A percentile compares a stretch with the other conserved stretches of the same genome.
These are phyloP conservation scores for Euspilapteryx auroguttella DNA, from an alignment of 2,888 invertebrate species.

Conservation along the genomic window DNA sequence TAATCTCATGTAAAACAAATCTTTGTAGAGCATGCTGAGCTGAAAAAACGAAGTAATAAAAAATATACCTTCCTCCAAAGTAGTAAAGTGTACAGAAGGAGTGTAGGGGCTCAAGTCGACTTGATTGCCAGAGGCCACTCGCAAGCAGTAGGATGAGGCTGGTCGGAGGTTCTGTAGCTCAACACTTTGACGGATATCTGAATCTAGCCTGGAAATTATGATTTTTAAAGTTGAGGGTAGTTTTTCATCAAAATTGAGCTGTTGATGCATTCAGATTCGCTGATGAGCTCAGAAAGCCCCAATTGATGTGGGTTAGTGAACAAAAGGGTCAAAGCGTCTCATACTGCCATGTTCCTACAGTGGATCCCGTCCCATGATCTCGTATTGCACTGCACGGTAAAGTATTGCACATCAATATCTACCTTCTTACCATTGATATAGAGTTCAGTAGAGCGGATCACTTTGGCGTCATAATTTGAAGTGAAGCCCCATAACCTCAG, in stretches of 20 bases:
- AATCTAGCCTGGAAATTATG: slow-evolving; percentile 26
- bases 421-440: slow-evolving; percentile 76
- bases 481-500: too few species aligned
- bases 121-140: slow-evolving; percentile 45
- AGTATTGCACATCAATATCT: too few species aligned
- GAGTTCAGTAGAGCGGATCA: slow-evolving; percentile 69
- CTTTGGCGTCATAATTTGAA: slow-evolving; percentile 71
- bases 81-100: slow-evolving; percentile 41
- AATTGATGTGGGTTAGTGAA: too few species aligned
- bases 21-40: too few species aligned
- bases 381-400: too few species aligned
- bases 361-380: neutral
- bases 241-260: too few species aligned
- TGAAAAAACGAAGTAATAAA: too few species aligned
- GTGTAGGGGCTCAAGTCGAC: slow-evolving; percentile 45
- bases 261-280: too few species aligned
- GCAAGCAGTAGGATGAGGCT: slow-evolving; percentile 35
- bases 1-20: too few species aligned
- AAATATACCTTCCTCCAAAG: slow-evolving; percentile 54
- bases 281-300: too few species aligned
- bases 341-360: neutral
- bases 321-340: too few species aligned
- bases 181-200: slow-evolving; percentile 28
- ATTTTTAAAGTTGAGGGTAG: too few species aligned
- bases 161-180: slow-evolving; percentile 39